phyloP scores from a whole-genome alignment of 2,888 invertebrate species.

The Eilema depressum region DNA sequence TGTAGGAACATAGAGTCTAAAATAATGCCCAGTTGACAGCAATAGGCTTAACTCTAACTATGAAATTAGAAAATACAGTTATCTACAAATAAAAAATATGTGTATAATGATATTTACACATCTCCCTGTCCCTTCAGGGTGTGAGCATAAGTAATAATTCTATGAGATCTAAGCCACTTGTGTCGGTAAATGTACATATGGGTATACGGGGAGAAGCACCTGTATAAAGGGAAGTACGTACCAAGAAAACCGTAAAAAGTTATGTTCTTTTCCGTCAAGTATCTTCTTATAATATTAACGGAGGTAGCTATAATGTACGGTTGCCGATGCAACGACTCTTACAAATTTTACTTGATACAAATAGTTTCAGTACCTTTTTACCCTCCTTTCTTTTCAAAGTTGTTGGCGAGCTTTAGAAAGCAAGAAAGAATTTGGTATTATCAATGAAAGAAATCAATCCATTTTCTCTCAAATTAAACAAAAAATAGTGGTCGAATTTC shows the following conservation, averaged over 20 bases:
- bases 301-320: not conserved
- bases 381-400: not conserved
- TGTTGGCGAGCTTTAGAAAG: not conserved
- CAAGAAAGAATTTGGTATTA: no score
- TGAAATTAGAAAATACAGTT: not conserved
- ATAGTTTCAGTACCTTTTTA: not conserved
- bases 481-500: no score
- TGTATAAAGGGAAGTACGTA: not conserved
- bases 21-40: not conserved
- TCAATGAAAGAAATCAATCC: no score
- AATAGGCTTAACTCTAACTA: not conserved
- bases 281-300: slow-evolving; percentile 1
- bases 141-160: not conserved
- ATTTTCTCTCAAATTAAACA: no score
- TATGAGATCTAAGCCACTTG: not conserved
- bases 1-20: not conserved
- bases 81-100: not conserved
- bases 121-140: not conserved
- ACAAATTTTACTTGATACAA: not conserved
- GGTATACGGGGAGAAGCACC: not conserved
- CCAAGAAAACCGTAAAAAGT: slow-evolving; percentile 2
- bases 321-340: not conserved
- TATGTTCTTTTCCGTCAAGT: not conserved
- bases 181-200: not conserved
- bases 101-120: not conserved